phyloP scores from a whole-genome alignment of 2,113 vertebrate species.

The rat (Rattus norvegicus) region DNA sequence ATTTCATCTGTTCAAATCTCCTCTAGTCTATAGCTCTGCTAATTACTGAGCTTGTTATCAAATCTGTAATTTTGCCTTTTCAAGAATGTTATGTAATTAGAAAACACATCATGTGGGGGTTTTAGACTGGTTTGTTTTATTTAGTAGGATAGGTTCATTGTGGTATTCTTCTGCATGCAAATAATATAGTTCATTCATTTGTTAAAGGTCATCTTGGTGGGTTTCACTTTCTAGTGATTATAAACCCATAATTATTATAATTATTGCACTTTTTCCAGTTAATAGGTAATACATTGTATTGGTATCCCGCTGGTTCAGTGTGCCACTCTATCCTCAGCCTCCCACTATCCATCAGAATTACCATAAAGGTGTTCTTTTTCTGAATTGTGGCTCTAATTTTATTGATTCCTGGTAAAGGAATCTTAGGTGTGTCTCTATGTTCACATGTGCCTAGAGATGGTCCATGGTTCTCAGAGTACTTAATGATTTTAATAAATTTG shows the following conservation, averaged over 20 bases:
- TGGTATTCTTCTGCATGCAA: not conserved
- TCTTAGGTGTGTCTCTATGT: not conserved
- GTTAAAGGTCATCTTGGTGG: not conserved
- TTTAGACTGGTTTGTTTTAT: not conserved
- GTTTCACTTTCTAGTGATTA: not conserved
- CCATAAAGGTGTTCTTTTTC: not conserved
- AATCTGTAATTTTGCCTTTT: not conserved
- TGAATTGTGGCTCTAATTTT: not conserved
- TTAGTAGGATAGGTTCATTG: not conserved
- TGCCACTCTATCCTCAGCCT: not conserved
- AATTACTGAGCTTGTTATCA: not conserved
- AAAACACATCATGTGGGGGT: not conserved
- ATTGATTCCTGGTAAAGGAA: not conserved
- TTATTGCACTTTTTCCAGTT: not conserved
- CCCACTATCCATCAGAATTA: not conserved
- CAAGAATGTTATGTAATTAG: not conserved
- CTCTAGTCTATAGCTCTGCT: not conserved
- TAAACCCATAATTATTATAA: not conserved
- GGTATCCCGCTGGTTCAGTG: rapidly evolving
- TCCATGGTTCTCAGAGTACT: not conserved
- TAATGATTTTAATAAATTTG: not conserved
- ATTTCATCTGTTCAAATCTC: not conserved
- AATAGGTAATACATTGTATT: not conserved
- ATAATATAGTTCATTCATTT: not conserved
- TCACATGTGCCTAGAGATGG: not conserved